Percentiles rank a stretch among this genome's conserved stretches.
Evolutionary conservation across 1,140 invertebrate genomes (phyloP).

Genomic region (Vanessa tameamea): DNA sequence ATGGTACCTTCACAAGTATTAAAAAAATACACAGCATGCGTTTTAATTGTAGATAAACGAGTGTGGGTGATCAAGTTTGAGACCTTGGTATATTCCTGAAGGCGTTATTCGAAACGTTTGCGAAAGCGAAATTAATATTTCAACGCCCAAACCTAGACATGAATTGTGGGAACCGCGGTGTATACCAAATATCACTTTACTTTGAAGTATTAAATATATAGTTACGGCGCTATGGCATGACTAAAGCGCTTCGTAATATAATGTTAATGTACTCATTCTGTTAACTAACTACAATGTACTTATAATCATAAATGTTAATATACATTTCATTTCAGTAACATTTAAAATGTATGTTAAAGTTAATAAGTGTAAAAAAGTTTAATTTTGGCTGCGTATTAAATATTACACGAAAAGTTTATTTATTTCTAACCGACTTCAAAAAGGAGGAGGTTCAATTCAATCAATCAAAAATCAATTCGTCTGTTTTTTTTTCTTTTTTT

Average conservation of each 20-base stretch:
- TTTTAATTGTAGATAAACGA: not conserved
- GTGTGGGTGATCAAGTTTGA: slow-evolving; percentile 4
- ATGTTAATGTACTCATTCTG: not conserved
- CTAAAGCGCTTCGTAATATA: not conserved
- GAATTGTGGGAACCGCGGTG: slow-evolving; percentile 6
- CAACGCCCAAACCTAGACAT: slow-evolving; percentile 9
- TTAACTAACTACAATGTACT: no score
- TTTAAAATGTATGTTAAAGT: not conserved
- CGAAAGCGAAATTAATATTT: slow-evolving; percentile 12
- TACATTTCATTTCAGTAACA: not conserved
- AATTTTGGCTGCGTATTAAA: no score
- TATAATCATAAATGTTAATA: no score
- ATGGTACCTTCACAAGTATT: not conserved
- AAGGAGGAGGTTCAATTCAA: no score
- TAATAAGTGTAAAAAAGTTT: no score
- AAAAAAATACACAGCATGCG: not conserved
- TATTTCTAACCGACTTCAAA: no score
- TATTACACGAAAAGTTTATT: no score
- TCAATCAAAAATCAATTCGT: no score
- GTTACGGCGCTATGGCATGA: not conserved
- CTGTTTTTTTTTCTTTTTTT: no score
- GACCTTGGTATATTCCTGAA: slow-evolving; percentile 7
- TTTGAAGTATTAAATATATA: slow-evolving; percentile 1
- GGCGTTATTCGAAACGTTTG: slow-evolving; percentile 1
- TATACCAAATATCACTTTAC: slow-evolving; percentile 2